These are phyloP conservation scores for Ceriagrion tenellum DNA, from an alignment of 2,888 invertebrate species.

Conservation along the genomic window DNA sequence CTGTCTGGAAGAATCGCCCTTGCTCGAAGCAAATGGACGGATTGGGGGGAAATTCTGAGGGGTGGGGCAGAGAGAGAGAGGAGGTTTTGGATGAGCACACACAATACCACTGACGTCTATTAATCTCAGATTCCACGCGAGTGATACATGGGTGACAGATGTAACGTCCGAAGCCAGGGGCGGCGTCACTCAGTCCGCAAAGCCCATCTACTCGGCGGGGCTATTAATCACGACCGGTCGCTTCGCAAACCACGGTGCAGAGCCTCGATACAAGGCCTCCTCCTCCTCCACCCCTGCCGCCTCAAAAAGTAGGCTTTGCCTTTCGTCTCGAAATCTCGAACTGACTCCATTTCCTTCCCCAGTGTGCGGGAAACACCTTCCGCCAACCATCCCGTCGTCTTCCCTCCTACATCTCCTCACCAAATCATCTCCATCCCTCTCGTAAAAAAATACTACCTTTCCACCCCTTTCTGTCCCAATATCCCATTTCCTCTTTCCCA, in stretches of 20 bases:
- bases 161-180: background rate
- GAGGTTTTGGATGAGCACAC: background rate
- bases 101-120: conserved; percentile 22
- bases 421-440: background rate
- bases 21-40: background rate
- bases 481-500: too few species aligned
- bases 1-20: too few species aligned
- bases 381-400: background rate
- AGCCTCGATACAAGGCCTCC: background rate
- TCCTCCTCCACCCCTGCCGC: background rate
- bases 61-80: background rate
- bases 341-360: conserved; percentile 2
- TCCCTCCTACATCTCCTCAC: background rate
- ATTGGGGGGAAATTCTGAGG: background rate
- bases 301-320: background rate
- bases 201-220: conserved; percentile 28
- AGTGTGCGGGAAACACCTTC: background rate
- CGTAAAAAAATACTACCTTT: background rate
- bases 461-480: background rate
- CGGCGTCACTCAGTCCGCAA: conserved; percentile 42
- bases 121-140: conserved; percentile 40
- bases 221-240: conserved; percentile 46
- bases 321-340: background rate
- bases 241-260: background rate
- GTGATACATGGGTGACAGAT: conserved; percentile 53